Evolutionary conservation across 2,888 invertebrate genomes (phyloP).

Genomic region (Ectemnius lituratus): DNA sequence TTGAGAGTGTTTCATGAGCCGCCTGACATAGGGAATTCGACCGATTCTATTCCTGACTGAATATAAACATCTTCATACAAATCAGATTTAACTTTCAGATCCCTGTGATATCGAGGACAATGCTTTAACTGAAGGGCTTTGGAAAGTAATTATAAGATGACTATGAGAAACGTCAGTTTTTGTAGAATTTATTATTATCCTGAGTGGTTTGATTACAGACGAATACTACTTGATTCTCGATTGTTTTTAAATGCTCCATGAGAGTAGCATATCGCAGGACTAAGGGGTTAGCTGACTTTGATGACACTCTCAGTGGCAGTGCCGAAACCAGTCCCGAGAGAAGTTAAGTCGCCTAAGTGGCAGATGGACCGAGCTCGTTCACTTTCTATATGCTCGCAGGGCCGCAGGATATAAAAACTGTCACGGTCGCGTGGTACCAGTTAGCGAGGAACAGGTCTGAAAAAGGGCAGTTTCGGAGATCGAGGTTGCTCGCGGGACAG

Average conservation of each 20-base stretch:
- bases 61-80: slow-evolving; percentile 30
- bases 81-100: slow-evolving; percentile 9
- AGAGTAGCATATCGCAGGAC: not conserved
- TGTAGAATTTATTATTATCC: not conserved
- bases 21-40: slow-evolving; percentile 11
- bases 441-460: slow-evolving; percentile 16
- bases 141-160: no score
- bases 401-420: slow-evolving; percentile 5
- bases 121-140: no score
- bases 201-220: no score
- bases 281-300: not conserved
- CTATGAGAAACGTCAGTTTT: not conserved
- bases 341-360: slow-evolving; percentile 37
- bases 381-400: slow-evolving; percentile 18
- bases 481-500: slow-evolving; percentile 23
- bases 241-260: not conserved
- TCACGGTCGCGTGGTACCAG: slow-evolving; percentile 7
- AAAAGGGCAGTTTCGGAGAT: slow-evolving; percentile 35
- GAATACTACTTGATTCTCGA: not conserved
- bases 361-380: slow-evolving; percentile 47
- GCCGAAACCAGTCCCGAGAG: slow-evolving; percentile 36
- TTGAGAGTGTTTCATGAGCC: slow-evolving; percentile 46
- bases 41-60: not conserved
- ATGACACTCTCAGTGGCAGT: not conserved
- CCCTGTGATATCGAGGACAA: not conserved